These are phyloP conservation scores for Mus spicilegus DNA, from an alignment of 2,113 vertebrate genomes.

Conservation along the genomic window DNA sequence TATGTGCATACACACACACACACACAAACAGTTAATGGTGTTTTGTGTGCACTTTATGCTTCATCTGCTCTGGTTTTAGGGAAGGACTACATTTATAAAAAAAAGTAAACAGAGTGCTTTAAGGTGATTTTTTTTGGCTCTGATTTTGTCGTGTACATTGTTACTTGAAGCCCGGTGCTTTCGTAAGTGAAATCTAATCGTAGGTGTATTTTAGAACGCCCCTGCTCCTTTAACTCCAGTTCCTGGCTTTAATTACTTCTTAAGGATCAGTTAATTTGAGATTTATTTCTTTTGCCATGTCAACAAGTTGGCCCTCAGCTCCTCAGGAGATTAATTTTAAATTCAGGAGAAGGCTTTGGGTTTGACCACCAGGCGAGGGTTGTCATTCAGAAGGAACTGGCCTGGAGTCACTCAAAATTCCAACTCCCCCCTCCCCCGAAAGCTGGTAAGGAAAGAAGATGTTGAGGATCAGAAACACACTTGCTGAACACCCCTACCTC, in stretches of 20 bases:
- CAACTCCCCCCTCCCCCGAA: not conserved
- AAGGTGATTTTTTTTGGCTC: constrained; percentile 20
- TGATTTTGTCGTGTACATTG: constrained; percentile 37
- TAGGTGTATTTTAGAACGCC: constrained; percentile 52
- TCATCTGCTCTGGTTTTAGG: not conserved
- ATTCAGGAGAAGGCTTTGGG: constrained; percentile 53
- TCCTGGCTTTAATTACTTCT: constrained; percentile 71
- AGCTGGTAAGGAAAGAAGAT: constrained; percentile 49
- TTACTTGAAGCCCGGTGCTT: constrained; percentile 52
- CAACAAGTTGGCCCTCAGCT: constrained; percentile 16
- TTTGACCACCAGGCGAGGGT: constrained; percentile 51
- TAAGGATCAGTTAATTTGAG: constrained; percentile 61
- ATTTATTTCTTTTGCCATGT: constrained; percentile 28
- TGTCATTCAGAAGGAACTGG: constrained; percentile 45
- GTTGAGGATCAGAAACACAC: constrained; percentile 28
- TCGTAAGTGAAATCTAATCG: constrained; percentile 47
- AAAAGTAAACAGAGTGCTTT: not conserved
- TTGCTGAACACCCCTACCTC: not conserved
- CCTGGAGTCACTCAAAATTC: constrained; percentile 53
- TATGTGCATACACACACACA: too few relatives aligned
- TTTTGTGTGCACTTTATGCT: not conserved
- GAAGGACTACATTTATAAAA: not conserved
- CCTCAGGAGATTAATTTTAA: constrained; percentile 66
- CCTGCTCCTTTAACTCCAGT: constrained; percentile 59
- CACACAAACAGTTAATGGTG: not conserved